Evolutionary conservation across 35 echinoderm and acorn worm species (phyloP), one percentile per base, ranked within the genome.

Genomic region (Acanthaster planci): DNA sequence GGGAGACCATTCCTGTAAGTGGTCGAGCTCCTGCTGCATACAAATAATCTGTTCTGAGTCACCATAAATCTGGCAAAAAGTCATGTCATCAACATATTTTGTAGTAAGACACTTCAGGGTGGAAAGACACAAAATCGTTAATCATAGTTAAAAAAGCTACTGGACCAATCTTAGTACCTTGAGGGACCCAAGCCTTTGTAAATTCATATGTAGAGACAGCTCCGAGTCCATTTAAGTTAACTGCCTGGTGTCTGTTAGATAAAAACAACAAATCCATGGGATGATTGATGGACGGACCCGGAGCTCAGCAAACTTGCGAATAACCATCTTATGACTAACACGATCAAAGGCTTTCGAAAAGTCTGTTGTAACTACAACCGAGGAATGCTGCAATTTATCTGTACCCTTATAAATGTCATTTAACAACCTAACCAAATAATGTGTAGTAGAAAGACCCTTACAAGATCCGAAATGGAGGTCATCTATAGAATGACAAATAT

Each of bases 401-500:
- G 55, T 57, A 22, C 55, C 55, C 23, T 57, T 57, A 22, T 19
- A 57, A 57, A 59, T 18, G 5, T 17, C 56, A 56, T 4, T n/a
- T n/a, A 56, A n/a, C 23, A n/a, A n/a, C 27, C 27, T 59, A 4
- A 59, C 17, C 8, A 59, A 59, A 59, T 26, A 59, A 0, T 59
- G 17, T 59, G 56, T 59, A 26, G 56, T 58, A 58, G 5, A 58
- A 18, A 59, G 56, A 59, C 12, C 27, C 6, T 18, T 6, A 59
- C 7, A 7, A 6, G 17, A 59, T n/a, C 55, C 84, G 30, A 38
- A 50, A 29, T 22, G 50, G 31, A 50, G 30, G 38, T 17, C 17
- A 39, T 77, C 42, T 38, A 79, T 8, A 80, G n/a, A 23, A 52
- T 39, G 29, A 8, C 52, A 27, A 12, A 86, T 85, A 67, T 85